Evolutionary conservation across 1,140 invertebrate species (phyloP).

Genomic region (Leptinotarsa undecemlineata): DNA sequence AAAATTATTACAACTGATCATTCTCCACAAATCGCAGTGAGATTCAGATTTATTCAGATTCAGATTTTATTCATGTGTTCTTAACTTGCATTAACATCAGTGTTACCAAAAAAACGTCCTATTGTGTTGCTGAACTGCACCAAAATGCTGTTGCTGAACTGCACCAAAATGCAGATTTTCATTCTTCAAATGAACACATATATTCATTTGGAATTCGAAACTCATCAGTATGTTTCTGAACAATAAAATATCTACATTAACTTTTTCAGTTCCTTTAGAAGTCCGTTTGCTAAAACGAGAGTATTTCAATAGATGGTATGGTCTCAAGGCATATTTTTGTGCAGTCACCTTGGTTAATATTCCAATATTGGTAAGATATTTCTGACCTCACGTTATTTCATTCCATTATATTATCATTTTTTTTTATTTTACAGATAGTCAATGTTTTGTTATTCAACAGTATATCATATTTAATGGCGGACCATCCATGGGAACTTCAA

Average conservation of each 20-base stretch:
- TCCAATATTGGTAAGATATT: conserved; percentile 67
- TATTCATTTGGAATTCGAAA: too few relatives aligned
- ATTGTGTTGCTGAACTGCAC: too few relatives aligned
- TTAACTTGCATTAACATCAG: too few relatives aligned
- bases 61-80: too few relatives aligned
- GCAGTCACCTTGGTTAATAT: conserved; percentile 76
- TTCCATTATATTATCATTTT: background rate
- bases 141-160: too few relatives aligned
- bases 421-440: conserved; percentile 48
- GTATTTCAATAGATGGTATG: conserved; percentile 94
- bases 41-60: too few relatives aligned
- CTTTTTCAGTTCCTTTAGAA: conserved; percentile 79
- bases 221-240: too few relatives aligned
- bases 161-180: too few relatives aligned
- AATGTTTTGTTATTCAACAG: conserved; percentile 52
- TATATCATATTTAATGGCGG: conserved; percentile 53
- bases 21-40: too few relatives aligned
- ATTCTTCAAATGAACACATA: too few relatives aligned
- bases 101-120: too few relatives aligned
- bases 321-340: conserved; percentile 84
- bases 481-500: conserved; percentile 53
- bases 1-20: too few relatives aligned
- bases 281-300: conserved; percentile 83
- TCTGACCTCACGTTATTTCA: background rate
- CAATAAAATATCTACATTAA: background rate